A percentile compares a stretch with the other conserved stretches of the same genome.
Evolutionary conservation across 2,797 vertebrate species (phyloP).

Genomic region (Manis crassicaudata): DNA sequence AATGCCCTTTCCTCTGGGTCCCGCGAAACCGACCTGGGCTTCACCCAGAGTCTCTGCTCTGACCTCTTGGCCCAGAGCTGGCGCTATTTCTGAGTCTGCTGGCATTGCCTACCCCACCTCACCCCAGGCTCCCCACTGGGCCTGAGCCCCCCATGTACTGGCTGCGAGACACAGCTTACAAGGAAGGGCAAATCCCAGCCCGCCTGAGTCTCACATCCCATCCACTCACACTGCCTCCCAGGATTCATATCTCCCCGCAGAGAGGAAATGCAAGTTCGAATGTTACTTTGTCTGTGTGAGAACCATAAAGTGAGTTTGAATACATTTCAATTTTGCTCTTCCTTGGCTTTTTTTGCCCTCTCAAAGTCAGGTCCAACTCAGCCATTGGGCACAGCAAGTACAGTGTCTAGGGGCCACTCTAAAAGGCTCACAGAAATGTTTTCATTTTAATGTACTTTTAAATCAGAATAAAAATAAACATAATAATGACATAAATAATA

Average conservation of each 20-base stretch:
- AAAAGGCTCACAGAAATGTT: not conserved
- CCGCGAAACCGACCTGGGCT: not conserved
- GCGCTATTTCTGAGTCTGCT: conserved; percentile 2
- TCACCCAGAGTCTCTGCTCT: not conserved
- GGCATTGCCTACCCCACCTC: too few relatives aligned
- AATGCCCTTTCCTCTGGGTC: not conserved
- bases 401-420: not conserved
- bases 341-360: not conserved
- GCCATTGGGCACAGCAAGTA: not conserved
- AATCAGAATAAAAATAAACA: conserved; percentile 24
- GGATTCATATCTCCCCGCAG: not conserved
- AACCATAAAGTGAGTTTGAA: conserved; percentile 46
- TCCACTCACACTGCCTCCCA: not conserved
- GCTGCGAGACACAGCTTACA: not conserved
- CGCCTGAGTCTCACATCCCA: not conserved
- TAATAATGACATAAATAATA: not conserved
- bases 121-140: not conserved
- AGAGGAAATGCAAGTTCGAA: not conserved
- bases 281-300: not conserved
- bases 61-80: not conserved
- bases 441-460: conserved; percentile 35
- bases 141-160: not conserved
- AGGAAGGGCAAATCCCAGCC: not conserved
- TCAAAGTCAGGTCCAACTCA: not conserved
- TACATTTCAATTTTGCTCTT: conserved; percentile 36